Base-by-base conservation (phyloP, 2,797 vertebrate species). In the Yasuhikotakia modesta region DNA sequence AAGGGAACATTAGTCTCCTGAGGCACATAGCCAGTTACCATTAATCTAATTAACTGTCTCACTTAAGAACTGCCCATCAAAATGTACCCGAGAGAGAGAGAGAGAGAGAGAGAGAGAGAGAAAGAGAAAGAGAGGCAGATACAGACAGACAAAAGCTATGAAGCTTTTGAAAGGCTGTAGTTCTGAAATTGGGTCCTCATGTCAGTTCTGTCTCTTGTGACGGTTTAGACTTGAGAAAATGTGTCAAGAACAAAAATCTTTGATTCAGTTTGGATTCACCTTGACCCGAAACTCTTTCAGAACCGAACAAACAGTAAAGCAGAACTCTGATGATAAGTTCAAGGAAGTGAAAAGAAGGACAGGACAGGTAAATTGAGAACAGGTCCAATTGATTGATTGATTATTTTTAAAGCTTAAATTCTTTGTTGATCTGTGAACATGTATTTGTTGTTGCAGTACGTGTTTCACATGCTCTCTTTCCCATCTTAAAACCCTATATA, bases 21-120 rank as follows among this genome's bases (percentile, higher is more conserved):
- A 66, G 82, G 81, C 73, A 76, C 52, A 50, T 75, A 79, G 76
- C 78, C 71, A 78, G 78, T 79, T 78, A 82, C 73, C 22, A 73
- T 82, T 83, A 79, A 78, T 81, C 81, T 79, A 85, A 83, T 85
- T 85, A 85, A 85, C 78, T 77, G 71, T 82, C 81, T 81, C 76
- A 81, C 82, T 86, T 82, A 84, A 77, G 73, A 72, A 65, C 78
- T 81, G 82, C 73, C 82, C 65, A 77, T 85, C 84, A 85, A 79
- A 85, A 50, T 48, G 58, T 57, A 55, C 72, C 76, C 73, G 39
- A 61, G 81, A 79, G 74, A 77, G 52, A 73, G 64, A 11, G 64
- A 43, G 22, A 46, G 57, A 74, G 48, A 68, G n/a, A n/a, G 32
- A 66, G 55, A 46, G 55, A 11, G 10, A 43, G 39, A 43, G 39